These are phyloP conservation scores for Ailuropoda melanoleuca DNA, from an alignment of 2,113 vertebrate species.

Conservation along the genomic window DNA sequence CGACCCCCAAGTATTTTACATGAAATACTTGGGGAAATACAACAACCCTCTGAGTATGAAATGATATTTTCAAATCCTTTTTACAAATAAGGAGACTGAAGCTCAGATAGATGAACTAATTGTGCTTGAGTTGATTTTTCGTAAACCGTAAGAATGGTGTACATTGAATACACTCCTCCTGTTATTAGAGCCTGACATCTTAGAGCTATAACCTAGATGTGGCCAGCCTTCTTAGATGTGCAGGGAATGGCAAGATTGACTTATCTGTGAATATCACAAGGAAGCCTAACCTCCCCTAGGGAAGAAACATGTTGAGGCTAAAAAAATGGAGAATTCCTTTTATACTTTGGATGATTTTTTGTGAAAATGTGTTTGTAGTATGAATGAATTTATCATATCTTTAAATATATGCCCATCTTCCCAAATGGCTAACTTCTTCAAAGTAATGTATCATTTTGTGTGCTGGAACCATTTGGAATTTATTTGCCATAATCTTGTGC, in stretches of 20 bases:
- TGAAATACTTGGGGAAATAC: neutral
- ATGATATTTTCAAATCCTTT: neutral
- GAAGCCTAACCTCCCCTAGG: neutral
- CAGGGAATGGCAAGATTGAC: accelerated
- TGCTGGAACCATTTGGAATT: neutral
- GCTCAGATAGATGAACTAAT: neutral
- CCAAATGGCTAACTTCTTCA: neutral
- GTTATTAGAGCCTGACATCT: neutral
- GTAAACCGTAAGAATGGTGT: neutral
- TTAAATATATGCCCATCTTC: neutral
- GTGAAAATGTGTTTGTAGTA: neutral
- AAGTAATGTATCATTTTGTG: neutral
- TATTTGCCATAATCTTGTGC: neutral
- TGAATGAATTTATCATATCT: neutral
- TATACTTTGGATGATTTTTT: neutral
- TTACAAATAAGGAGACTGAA: neutral
- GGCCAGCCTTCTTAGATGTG: neutral
- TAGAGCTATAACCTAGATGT: accelerated
- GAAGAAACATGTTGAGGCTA: neutral
- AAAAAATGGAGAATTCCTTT: neutral
- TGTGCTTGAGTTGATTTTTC: neutral
- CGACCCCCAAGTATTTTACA: neutral
- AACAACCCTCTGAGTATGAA: neutral
- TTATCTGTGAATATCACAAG: neutral
- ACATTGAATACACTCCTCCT: accelerated